Conservation (phyloP, 2,888 invertebrate species). For the Amblyjoppa fuscipennis region DNA sequence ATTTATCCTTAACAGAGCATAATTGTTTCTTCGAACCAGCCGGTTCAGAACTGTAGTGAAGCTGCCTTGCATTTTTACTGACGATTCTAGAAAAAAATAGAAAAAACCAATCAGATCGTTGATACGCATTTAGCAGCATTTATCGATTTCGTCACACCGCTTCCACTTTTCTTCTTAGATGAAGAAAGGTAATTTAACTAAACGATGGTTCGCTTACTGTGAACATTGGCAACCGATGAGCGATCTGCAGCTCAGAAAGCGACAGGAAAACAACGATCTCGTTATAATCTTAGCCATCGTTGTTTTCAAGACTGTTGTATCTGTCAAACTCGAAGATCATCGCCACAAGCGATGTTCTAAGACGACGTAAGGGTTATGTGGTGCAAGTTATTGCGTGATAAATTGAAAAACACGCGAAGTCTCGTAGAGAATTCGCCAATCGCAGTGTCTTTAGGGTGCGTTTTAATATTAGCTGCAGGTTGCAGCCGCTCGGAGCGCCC, state of each 20-base stretch:
- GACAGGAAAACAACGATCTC: constrained; percentile 70
- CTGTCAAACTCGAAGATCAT: constrained; percentile 53
- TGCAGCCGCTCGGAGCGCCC: constrained; percentile 1
- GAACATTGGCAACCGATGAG: constrained; percentile 70
- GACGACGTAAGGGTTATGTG: constrained; percentile 17
- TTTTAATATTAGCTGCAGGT: too few relatives aligned
- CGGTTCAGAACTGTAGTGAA: constrained; percentile 63
- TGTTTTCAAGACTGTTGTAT: constrained; percentile 27
- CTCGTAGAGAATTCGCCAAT: neutral
- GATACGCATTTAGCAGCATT: neutral
- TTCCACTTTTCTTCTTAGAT: constrained; percentile 12
- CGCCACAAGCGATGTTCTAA: constrained; percentile 22
- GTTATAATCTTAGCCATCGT: constrained; percentile 79
- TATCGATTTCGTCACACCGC: constrained; percentile 11
- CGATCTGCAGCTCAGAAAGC: constrained; percentile 70
- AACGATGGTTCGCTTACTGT: constrained; percentile 71
- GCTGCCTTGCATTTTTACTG: constrained; percentile 58
- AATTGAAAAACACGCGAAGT: constrained; percentile 12
- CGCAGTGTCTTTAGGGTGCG: neutral
- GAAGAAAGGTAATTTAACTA: neutral
- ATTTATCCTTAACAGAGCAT: constrained; percentile 52
- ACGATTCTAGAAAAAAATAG: constrained; percentile 67
- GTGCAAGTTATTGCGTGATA: constrained; percentile 40
- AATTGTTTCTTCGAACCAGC: constrained; percentile 55
- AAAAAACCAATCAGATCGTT: neutral